A percentile compares a stretch with the other conserved stretches of the same genome.
phyloP scores from a whole-genome alignment of 2,888 invertebrate genomes.

The Ochropleura leucogaster region DNA sequence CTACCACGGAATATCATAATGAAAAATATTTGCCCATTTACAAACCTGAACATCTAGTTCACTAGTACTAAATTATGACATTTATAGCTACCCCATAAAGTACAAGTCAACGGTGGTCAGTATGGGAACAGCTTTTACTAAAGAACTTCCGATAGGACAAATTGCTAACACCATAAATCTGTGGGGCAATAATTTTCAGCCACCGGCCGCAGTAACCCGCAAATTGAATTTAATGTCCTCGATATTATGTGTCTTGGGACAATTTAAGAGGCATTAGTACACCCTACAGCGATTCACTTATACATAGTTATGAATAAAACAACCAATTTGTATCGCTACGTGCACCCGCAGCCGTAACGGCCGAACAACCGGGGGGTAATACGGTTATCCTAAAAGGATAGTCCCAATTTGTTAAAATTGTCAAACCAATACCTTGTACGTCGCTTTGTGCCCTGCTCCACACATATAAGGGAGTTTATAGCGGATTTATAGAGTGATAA shows the following conservation, averaged over 20 bases:
- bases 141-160: slow-evolving; percentile 80
- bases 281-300: slow-evolving; percentile 80
- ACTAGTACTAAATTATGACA: slow-evolving; percentile 12
- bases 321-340: slow-evolving; percentile 71
- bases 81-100: slow-evolving; percentile 36
- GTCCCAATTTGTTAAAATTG: slow-evolving; percentile 78
- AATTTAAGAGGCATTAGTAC: slow-evolving; percentile 83
- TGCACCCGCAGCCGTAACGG: slow-evolving; percentile 76
- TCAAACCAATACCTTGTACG: slow-evolving; percentile 71
- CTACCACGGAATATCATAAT: slow-evolving; percentile 1
- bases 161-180: slow-evolving; percentile 82
- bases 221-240: slow-evolving; percentile 82
- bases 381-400: slow-evolving; percentile 77
- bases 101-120: slow-evolving; percentile 24
- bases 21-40: neutral
- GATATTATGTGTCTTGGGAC: slow-evolving; percentile 79
- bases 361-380: slow-evolving; percentile 70
- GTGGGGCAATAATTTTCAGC: slow-evolving; percentile 76
- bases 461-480: slow-evolving; percentile 67
- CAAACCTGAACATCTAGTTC: slow-evolving; percentile 11
- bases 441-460: slow-evolving; percentile 61
- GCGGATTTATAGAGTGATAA: slow-evolving; percentile 67
- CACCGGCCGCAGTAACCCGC: slow-evolving; percentile 73
- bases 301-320: slow-evolving; percentile 85
- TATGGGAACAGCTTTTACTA: slow-evolving; percentile 54